Evolutionary conservation across 92 coral and sea anemone species (phyloP), one percentile per base, ranked within the genome.

Genomic region (Umimayanthus kanabou): DNA sequence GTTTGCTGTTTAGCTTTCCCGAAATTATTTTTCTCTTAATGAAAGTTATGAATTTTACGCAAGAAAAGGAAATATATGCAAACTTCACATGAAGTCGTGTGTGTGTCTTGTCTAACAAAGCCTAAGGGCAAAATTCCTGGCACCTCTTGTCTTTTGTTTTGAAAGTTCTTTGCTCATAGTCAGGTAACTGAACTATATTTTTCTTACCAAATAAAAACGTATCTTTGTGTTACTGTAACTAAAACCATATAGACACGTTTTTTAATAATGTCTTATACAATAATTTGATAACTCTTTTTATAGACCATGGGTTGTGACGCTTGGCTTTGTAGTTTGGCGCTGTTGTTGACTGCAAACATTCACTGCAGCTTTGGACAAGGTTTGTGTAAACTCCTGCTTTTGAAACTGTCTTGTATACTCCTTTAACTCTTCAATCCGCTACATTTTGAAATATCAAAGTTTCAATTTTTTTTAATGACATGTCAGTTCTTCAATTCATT

Each of bases 301-400:
- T 78, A 43, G 33, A 9, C 26, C 87, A 83, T 83, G 87, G 66
- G 42, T 28, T 13, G 87, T 70, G 47, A 45, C 26, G 67, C 55
- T 45, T 45, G 61, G 43, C 78, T 70, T 71, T 45, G 16, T 40
- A 0, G 40, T 30, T 69, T 83, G 25, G 53, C 42, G 61, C 11
- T 82, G 9, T 45, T 45, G 42, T 53, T 83, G 78, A 22, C 45
- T 65, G 25, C 4, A 5, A 11, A 71, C 20, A 49, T 83, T 29
- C 43, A 70, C 23, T 45, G 26, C 28, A 25, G 66, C 67, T 28
- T 11, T 29, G 87, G 87, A 42, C 87, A 83, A 83, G 87, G 87
- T 83, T 82, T 26, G 86, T 81, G 26, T 37, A 13, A 47, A 43
- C 61, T 29, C 5, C 3, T 25, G 45, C 2, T 70, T 20, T 23